Base-by-base conservation (phyloP, 2,888 invertebrate species). In the Pseudococcus jackbeardsleyi region DNA sequence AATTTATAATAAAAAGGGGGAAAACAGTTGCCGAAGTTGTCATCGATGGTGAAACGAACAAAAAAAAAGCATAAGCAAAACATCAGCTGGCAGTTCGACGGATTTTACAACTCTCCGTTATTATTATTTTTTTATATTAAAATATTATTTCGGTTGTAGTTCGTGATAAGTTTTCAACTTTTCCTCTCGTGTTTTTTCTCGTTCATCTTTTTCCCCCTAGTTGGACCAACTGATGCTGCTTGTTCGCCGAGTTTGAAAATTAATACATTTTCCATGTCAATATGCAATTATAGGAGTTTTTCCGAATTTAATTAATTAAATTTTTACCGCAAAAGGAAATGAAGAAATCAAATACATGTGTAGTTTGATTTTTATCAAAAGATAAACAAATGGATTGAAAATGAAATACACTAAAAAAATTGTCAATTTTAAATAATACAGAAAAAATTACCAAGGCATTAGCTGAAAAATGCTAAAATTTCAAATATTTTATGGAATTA, bases 1-100 rank as follows among this genome's bases (percentile, higher is more conserved):
- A 72, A 72, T 72, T 72, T 33, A 72, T 33, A 15, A 7, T 54
- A 39, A 39, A 39, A 72, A 33, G 33, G 39, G 17, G 39, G 33
- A 33, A 72, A 26, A 72, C 17, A 17, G 72, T 33, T 33, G 8
- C 33, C 8, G 33, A 72, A 72, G 72, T 72, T 72, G 72, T 72
- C 17, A 9, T 6, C 39, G 9, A 33, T 72, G 17, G 9, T 22
- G 17, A 39, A 39, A 17, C 33, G 19, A 17, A 6, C 26, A 33
- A 33, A n/a, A 6, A 68, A 33, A 33, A n/a, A 72, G 33, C 33
- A 19, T 15, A 33, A 72, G 19, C 33, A 8, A n/a, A 64, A 64
- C 72, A 72, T 72, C 72, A 33, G 72, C 72, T 72, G 33, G 17
- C 72, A 64, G 64, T 72, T 72, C 33, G 33, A 72, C 12, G 12